Conservation (phyloP, 1,140 invertebrate genomes). For the Triops longicaudatus region DNA sequence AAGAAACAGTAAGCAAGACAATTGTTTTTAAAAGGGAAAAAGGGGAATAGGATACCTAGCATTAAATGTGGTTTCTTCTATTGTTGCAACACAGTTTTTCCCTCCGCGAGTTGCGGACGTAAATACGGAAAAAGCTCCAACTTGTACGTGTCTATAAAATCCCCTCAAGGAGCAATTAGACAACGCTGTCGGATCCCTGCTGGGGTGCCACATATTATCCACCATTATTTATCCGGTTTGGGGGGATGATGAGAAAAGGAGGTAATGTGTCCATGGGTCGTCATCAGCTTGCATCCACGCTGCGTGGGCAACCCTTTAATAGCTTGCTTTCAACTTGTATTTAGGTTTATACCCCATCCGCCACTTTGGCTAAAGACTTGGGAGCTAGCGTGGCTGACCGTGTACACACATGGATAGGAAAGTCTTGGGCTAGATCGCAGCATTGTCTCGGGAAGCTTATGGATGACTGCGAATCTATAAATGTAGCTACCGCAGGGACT, state of each 20-base stretch:
- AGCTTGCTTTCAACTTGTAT: background rate
- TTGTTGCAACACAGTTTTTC: background rate
- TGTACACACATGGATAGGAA: background rate
- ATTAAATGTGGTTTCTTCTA: background rate
- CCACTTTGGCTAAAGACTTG: background rate
- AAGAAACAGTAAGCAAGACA: too few relatives aligned
- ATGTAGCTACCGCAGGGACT: too few relatives aligned
- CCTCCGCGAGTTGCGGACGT: background rate
- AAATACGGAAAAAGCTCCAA: background rate
- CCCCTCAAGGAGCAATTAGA: constrained; percentile 6
- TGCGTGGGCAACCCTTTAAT: constrained; percentile 14
- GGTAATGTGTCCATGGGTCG: background rate
- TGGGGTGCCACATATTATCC: constrained; percentile 11
- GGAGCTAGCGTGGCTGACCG: background rate
- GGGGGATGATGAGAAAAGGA: constrained; percentile 8
- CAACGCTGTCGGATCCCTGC: constrained; percentile 9
- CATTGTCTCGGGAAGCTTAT: too few relatives aligned
- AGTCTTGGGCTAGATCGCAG: background rate
- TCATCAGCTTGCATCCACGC: constrained; percentile 7
- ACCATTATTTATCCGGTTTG: constrained; percentile 3
- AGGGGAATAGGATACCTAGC: background rate
- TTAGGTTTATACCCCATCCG: background rate
- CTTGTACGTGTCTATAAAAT: background rate
- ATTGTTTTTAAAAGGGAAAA: background rate
- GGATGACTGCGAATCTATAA: too few relatives aligned